Conservation (phyloP, 2,888 invertebrate genomes). For the Gortyna flavago region DNA sequence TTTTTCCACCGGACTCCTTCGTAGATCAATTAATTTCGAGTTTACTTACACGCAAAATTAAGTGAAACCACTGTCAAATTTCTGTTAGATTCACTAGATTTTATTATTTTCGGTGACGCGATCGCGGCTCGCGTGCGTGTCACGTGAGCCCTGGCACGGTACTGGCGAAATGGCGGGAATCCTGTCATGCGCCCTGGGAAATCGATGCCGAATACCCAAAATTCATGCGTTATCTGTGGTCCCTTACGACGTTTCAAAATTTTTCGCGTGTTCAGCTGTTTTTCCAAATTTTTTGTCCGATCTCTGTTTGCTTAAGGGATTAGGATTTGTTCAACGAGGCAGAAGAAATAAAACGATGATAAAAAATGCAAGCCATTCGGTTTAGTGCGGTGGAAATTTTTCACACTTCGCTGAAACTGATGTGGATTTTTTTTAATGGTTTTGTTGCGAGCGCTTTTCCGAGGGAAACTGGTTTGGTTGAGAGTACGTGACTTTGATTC, state of each 20-base stretch:
- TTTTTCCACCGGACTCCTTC: slow-evolving; percentile 12
- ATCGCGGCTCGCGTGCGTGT: slow-evolving; percentile 62
- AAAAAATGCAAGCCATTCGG: slow-evolving; percentile 37
- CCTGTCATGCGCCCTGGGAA: slow-evolving; percentile 87
- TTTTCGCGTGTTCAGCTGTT: slow-evolving; percentile 56
- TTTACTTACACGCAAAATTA: slow-evolving; percentile 14
- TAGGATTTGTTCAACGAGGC: slow-evolving; percentile 52
- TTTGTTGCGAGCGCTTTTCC: slow-evolving; percentile 19
- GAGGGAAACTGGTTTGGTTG: background rate
- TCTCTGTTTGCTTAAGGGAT: slow-evolving; percentile 58
- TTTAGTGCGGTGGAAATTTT: slow-evolving; percentile 26
- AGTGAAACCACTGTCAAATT: slow-evolving; percentile 49
- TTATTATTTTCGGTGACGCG: slow-evolving; percentile 63
- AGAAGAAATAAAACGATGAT: slow-evolving; percentile 51
- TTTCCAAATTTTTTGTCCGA: slow-evolving; percentile 46
- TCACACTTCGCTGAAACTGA: slow-evolving; percentile 45
- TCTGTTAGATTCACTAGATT: slow-evolving; percentile 52
- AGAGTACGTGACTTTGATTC: background rate
- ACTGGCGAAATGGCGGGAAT: slow-evolving; percentile 78
- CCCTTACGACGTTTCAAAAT: slow-evolving; percentile 51
- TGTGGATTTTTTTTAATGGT: slow-evolving; percentile 14
- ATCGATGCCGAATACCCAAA: slow-evolving; percentile 81
- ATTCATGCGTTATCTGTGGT: slow-evolving; percentile 64
- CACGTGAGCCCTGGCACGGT: slow-evolving; percentile 70
- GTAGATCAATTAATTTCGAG: slow-evolving; percentile 2